Evolutionary conservation across 2,797 vertebrate genomes (phyloP), one percentile per base, ranked within the genome.

Genomic region (Pelodytes ibericus): DNA sequence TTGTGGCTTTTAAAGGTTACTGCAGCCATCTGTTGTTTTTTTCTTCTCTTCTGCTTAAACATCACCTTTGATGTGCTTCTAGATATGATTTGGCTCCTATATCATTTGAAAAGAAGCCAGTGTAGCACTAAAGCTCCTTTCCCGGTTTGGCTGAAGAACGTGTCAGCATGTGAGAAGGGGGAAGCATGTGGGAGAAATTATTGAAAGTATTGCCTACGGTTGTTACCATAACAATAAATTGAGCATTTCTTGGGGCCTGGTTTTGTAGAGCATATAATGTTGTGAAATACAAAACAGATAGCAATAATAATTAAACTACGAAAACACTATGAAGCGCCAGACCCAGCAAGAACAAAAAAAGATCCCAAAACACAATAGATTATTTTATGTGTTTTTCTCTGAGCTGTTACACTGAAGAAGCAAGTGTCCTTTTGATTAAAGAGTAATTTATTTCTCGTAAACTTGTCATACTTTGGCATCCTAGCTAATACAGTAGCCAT

Each of bases 341-440:
- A 56, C 20, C 24, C 22, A 22, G 7, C 8, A 56, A 2, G 24
- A 25, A 9, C 22, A 56, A 56, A 24, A 56, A 56, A 25, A 1
- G 22, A 49, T 15, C 4, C 20, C 20, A 53, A 22, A 53, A 6
- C 11, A 22, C 11, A 24, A 53, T 25, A 69, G 3, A 11, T 26
- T 56, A 16, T 57, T 57, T 24, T 44, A 47, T 31, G 26, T 71
- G 36, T 72, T 60, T 22, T 29, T 36, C 70, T 72, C 33, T 26
- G 25, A 22, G 53, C n/a, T 72, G 24, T 20, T 51, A 61, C 59
- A 72, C 29, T 66, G 62, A 25, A 71, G 62, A 66, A 47, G 30
- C 30, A 78, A 72, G 56, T 72, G 76, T 78, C 70, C 70, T 78
- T 68, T 78, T 72, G 70, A 78, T 78, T 78, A 78, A 59, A 72